Evolutionary conservation across 1,140 invertebrate genomes (phyloP).

Genomic region (Dinoponera quadriceps): DNA sequence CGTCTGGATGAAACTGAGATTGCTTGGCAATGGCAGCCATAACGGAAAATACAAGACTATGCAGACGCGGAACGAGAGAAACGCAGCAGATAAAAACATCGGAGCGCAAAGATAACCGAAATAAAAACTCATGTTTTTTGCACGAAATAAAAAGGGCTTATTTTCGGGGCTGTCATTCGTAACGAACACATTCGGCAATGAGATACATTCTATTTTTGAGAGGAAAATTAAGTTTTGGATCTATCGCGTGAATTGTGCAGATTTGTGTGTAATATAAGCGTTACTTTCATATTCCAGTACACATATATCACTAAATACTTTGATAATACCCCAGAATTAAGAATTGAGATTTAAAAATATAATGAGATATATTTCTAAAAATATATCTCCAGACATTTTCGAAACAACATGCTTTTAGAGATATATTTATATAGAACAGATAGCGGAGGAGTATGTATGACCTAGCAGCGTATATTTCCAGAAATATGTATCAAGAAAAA

Average conservation of each 20-base stretch:
- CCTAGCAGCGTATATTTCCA: background rate
- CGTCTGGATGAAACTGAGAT: constrained; percentile 54
- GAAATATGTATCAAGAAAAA: constrained; percentile 1
- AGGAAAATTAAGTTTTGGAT: background rate
- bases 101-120: constrained; percentile 29
- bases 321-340: background rate
- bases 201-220: background rate
- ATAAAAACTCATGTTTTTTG: constrained; percentile 7
- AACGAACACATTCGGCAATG: background rate
- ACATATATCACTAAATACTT: background rate
- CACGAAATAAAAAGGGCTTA: background rate
- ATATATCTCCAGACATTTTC: background rate
- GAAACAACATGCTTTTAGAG: background rate
- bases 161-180: background rate
- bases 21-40: constrained; percentile 51
- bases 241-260: too few relatives aligned
- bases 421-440: background rate
- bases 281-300: background rate
- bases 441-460: background rate
- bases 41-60: constrained; percentile 36
- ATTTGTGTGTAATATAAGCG: background rate
- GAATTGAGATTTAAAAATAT: background rate
- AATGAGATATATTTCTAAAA: background rate
- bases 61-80: constrained; percentile 15
- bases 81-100: constrained; percentile 5